Percentiles rank a stretch among this genome's conserved stretches.
Evolutionary conservation across 2,113 vertebrate species (phyloP).

Genomic region (Dicerorhinus sumatrensis): DNA sequence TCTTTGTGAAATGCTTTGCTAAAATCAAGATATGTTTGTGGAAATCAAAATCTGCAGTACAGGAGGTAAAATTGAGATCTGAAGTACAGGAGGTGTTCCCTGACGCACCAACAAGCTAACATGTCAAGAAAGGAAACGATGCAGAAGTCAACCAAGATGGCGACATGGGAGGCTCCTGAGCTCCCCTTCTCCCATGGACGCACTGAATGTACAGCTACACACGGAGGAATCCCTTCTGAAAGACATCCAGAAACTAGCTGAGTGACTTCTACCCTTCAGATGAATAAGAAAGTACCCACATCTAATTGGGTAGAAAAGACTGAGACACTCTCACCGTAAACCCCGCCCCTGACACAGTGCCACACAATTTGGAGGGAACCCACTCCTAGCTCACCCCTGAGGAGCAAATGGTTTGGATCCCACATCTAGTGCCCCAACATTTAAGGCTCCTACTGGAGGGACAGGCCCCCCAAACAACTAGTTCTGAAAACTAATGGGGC

Average conservation of each 20-base stretch:
- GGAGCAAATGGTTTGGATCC: background rate
- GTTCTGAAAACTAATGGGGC: background rate
- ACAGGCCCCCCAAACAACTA: background rate
- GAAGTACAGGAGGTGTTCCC: background rate
- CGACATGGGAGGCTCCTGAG: background rate
- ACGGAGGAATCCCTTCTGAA: background rate
- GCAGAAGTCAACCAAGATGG: fast-evolving
- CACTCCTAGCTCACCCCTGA: no score
- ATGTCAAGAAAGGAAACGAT: background rate
- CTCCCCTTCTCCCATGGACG: background rate
- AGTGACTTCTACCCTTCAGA: background rate
- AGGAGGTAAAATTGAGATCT: background rate
- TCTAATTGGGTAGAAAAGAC: background rate
- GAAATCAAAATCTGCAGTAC: background rate
- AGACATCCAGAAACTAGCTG: background rate
- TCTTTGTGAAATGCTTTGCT: background rate
- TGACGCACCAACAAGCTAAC: fast-evolving
- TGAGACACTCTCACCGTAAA: background rate
- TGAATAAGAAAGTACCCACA: no score
- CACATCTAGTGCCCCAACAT: background rate
- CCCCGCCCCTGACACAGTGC: no score
- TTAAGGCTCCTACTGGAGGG: background rate
- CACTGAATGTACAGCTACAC: background rate
- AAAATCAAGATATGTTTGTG: background rate
- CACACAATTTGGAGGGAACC: background rate